A percentile compares a stretch with the other conserved stretches of the same genome.
phyloP scores from a whole-genome alignment of 2,888 invertebrate genomes.

The Melanchra persicariae region DNA sequence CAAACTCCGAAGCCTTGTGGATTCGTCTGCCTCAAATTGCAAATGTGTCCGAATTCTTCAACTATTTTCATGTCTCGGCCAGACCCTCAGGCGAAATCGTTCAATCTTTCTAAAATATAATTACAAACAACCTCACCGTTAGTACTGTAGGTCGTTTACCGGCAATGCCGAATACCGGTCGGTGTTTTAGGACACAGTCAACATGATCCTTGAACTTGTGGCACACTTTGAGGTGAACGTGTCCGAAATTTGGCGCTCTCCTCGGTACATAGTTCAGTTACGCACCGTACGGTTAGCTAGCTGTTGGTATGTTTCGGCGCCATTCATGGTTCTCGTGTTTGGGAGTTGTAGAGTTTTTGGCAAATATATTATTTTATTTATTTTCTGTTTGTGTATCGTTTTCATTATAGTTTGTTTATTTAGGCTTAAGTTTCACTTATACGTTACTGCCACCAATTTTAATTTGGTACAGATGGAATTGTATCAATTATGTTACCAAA shows the following conservation, averaged over 20 bases:
- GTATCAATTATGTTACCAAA: no score
- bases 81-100: not conserved
- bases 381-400: slow-evolving; percentile 2
- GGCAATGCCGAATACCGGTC: slow-evolving; percentile 60
- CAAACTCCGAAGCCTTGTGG: not conserved
- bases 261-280: slow-evolving; percentile 39
- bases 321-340: slow-evolving; percentile 44
- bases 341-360: slow-evolving; percentile 1
- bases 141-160: slow-evolving; percentile 65
- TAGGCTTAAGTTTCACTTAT: not conserved
- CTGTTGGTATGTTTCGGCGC: slow-evolving; percentile 15
- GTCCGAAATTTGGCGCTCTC: slow-evolving; percentile 42
- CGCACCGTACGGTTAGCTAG: slow-evolving; percentile 31
- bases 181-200: slow-evolving; percentile 65
- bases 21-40: slow-evolving; percentile 7
- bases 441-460: not conserved
- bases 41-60: not conserved
- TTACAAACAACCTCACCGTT: slow-evolving; percentile 40
- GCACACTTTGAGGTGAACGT: slow-evolving; percentile 70
- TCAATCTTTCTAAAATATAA: slow-evolving; percentile 8
- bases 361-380: slow-evolving; percentile 1
- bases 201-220: slow-evolving; percentile 77
- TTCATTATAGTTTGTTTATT: slow-evolving; percentile 2
- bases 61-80: no score
- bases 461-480: no score